A percentile compares a stretch with the other conserved stretches of the same genome.
Conservation (phyloP, 2,888 invertebrate genomes). For the Drosophila lacicola region DNA sequence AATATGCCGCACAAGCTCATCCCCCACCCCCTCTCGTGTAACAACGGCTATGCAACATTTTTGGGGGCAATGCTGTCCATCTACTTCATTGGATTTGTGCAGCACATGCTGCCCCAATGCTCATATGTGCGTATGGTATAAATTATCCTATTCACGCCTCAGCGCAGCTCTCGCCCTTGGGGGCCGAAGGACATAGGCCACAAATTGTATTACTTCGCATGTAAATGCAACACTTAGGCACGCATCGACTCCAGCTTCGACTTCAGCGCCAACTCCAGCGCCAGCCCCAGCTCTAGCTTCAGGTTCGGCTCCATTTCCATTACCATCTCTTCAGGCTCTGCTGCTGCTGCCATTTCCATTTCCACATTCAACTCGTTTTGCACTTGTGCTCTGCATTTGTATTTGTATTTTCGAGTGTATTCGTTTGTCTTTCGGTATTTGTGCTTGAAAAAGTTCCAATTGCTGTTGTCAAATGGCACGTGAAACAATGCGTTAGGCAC, state of each 20-base stretch:
- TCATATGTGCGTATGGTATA: slow-evolving; percentile 58
- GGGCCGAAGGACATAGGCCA: slow-evolving; percentile 16
- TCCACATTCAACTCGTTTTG: slow-evolving; percentile 32
- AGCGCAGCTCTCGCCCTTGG: slow-evolving; percentile 47
- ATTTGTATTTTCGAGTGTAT: slow-evolving; percentile 62
- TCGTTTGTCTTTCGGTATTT: slow-evolving; percentile 65
- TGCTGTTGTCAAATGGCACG: slow-evolving; percentile 72
- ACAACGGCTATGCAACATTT: slow-evolving; percentile 21
- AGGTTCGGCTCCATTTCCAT: slow-evolving; percentile 18
- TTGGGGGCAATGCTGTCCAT: slow-evolving; percentile 40
- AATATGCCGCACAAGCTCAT: slow-evolving; percentile 55
- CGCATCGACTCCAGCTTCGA: slow-evolving; percentile 54
- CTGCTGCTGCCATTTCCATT: slow-evolving; percentile 15
- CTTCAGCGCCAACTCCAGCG: slow-evolving; percentile 30
- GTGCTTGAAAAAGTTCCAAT: slow-evolving; percentile 74
- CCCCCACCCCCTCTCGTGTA: slow-evolving; percentile 1
- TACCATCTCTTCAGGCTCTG: background rate
- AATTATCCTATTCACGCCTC: slow-evolving; percentile 82
- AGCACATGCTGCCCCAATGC: slow-evolving; percentile 30
- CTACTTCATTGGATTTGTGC: slow-evolving; percentile 68
- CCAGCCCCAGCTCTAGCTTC: slow-evolving; percentile 24
- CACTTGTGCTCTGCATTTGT: slow-evolving; percentile 32
- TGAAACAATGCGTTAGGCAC: slow-evolving; percentile 62
- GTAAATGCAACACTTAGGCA: slow-evolving; percentile 81
- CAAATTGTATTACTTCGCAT: slow-evolving; percentile 74